These are phyloP conservation scores for Caenorhabditis becei DNA, from an alignment of 2,888 invertebrate genomes.

Conservation along the genomic window DNA sequence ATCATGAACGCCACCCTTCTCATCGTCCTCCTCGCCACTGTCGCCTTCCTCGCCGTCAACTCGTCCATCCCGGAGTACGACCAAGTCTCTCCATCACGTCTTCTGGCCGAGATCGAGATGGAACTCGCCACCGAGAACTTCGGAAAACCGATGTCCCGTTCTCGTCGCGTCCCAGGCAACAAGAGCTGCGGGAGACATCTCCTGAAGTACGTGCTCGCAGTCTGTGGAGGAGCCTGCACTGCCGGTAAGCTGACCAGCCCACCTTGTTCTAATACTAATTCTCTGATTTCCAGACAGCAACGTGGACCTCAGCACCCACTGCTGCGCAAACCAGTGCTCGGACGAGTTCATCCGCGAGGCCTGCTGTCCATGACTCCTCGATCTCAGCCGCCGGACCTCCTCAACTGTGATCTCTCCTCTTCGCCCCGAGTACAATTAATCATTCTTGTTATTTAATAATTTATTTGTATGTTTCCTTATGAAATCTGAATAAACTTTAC, in stretches of 20 bases:
- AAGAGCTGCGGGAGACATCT: neutral
- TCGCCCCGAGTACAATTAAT: no score
- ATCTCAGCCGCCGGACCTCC: neutral
- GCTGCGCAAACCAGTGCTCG: neutral
- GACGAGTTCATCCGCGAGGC: neutral
- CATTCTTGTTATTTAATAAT: no score
- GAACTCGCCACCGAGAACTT: slow-evolving; percentile 11
- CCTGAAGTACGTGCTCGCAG: neutral
- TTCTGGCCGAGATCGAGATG: slow-evolving; percentile 16
- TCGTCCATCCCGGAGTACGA: neutral
- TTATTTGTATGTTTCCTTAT: no score
- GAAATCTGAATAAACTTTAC: neutral
- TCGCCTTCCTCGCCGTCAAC: neutral
- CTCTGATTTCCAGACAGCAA: neutral
- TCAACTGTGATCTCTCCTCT: no score
- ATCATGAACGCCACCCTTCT: slow-evolving; percentile 5
- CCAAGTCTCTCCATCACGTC: neutral
- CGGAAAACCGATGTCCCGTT: neutral
- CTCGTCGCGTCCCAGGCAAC: slow-evolving; percentile 32
- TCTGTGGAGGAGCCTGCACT: slow-evolving; percentile 6
- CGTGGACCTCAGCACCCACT: neutral
- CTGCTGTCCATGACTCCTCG: neutral
- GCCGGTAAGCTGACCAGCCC: neutral
- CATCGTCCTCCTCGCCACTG: neutral
- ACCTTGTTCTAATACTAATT: neutral